phyloP scores from a whole-genome alignment of 2,888 invertebrate species.

The Amaurobius ferox region DNA sequence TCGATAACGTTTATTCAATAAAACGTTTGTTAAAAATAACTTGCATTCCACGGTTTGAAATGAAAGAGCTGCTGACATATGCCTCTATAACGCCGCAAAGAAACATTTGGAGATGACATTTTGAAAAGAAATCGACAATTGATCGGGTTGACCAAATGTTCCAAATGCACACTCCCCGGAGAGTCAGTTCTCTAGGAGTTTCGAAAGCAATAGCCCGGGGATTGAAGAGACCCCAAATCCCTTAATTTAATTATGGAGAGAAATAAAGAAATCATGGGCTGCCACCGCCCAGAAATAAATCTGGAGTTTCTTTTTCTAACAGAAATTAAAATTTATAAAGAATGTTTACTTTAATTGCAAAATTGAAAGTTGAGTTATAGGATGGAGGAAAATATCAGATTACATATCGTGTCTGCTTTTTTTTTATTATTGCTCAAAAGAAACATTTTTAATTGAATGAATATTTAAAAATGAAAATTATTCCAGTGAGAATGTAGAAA shows the following conservation, averaged over 20 bases:
- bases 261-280: neutral
- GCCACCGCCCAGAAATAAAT: neutral
- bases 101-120: constrained; percentile 60
- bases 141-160: constrained; percentile 57
- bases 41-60: too few species aligned
- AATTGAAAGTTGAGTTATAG: too few species aligned
- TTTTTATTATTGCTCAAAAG: too few species aligned
- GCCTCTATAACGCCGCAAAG: constrained; percentile 36
- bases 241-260: constrained; percentile 40
- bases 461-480: too few species aligned
- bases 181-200: constrained; percentile 23
- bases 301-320: neutral
- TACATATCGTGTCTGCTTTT: too few species aligned
- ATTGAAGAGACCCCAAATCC: constrained; percentile 5
- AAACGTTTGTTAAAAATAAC: too few species aligned
- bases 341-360: too few species aligned
- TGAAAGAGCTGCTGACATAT: constrained; percentile 3
- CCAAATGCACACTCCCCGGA: constrained; percentile 32
- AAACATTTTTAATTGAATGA: too few species aligned
- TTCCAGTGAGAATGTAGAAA: too few species aligned
- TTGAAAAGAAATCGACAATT: constrained; percentile 67
- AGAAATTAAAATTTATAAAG: neutral
- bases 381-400: too few species aligned
- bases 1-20: too few species aligned
- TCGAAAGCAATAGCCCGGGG: constrained; percentile 35